A percentile compares a stretch with the other conserved stretches of the same genome.
Evolutionary conservation across 53 echinoderm and acorn worm species (phyloP).

Genomic region (Arbacia lixula): DNA sequence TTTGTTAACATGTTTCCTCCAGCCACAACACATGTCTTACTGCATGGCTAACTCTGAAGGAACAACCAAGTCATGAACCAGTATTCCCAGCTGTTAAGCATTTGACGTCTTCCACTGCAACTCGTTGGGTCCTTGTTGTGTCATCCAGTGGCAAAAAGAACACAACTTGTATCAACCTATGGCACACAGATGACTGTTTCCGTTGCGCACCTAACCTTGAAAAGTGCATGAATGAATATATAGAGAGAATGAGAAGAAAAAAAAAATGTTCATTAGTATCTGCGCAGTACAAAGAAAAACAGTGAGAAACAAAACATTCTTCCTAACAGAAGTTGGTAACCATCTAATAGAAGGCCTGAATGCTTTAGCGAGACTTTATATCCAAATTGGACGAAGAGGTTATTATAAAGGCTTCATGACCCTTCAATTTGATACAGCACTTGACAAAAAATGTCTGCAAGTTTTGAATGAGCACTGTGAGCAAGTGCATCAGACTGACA

Average conservation of each 20-base stretch:
- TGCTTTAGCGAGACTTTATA: not conserved
- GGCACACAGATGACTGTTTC: slow-evolving; percentile 48
- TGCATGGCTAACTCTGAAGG: slow-evolving; percentile 52
- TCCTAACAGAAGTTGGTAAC: slow-evolving; percentile 6
- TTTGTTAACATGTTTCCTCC: slow-evolving; percentile 27
- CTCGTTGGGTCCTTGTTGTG: slow-evolving; percentile 34
- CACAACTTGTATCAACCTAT: slow-evolving; percentile 57
- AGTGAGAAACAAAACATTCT: not conserved
- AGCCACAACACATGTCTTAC: slow-evolving; percentile 58
- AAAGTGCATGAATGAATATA: slow-evolving; percentile 60
- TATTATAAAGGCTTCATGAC: not conserved
- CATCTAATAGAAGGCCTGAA: slow-evolving; percentile 8
- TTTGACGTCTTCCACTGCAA: slow-evolving; percentile 37
- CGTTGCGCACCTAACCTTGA: slow-evolving; percentile 32
- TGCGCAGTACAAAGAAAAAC: slow-evolving; percentile 26
- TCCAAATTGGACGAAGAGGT: slow-evolving; percentile 1
- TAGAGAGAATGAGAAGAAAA: slow-evolving; percentile 54
- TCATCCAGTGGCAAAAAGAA: slow-evolving; percentile 31
- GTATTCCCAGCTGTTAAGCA: slow-evolving; percentile 53
- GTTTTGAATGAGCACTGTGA: slow-evolving; percentile 25
- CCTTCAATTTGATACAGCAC: too few relatives aligned
- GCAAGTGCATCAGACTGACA: slow-evolving; percentile 31
- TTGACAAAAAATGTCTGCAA: not conserved
- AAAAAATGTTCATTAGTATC: slow-evolving; percentile 43
- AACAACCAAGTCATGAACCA: slow-evolving; percentile 60